phyloP scores from a whole-genome alignment of 2,888 invertebrate genomes.

The Dicyrtomina minuta region DNA sequence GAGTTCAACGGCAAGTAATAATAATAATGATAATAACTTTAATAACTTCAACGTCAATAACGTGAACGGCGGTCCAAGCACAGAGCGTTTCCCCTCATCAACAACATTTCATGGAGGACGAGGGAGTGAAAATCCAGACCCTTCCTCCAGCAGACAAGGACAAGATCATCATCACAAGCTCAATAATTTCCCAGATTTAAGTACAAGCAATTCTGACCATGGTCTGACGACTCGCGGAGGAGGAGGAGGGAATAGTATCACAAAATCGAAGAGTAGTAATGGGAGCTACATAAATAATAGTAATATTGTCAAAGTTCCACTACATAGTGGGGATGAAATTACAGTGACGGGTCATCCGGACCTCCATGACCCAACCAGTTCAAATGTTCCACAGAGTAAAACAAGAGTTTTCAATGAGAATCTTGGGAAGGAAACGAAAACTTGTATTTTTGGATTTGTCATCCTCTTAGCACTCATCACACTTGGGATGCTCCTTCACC shows the following conservation, averaged over 20 bases:
- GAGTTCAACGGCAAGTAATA: constrained; percentile 19
- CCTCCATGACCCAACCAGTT: neutral
- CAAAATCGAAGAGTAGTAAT: constrained; percentile 1
- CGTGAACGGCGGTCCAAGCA: no score
- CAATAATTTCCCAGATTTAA: neutral
- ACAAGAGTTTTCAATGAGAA: constrained; percentile 12
- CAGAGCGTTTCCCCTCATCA: neutral
- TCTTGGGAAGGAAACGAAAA: constrained; percentile 41
- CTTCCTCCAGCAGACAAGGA: neutral
- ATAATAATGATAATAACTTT: neutral
- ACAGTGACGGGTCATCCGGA: neutral
- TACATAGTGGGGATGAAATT: neutral
- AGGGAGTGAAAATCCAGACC: neutral
- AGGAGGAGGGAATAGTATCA: neutral
- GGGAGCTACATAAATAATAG: constrained; percentile 6
- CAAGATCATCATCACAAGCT: neutral
- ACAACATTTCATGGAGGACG: neutral
- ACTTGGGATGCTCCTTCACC: constrained; percentile 74
- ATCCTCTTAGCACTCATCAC: constrained; percentile 73
- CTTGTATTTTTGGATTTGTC: constrained; percentile 64
- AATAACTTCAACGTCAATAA: no score
- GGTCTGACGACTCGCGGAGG: neutral
- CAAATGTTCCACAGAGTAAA: constrained; percentile 13
- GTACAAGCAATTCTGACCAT: no score
- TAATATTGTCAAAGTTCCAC: constrained; percentile 5